A percentile compares a stretch with the other conserved stretches of the same genome.
phyloP scores from a whole-genome alignment of 2,797 vertebrate species.

The Acanthis flammea region DNA sequence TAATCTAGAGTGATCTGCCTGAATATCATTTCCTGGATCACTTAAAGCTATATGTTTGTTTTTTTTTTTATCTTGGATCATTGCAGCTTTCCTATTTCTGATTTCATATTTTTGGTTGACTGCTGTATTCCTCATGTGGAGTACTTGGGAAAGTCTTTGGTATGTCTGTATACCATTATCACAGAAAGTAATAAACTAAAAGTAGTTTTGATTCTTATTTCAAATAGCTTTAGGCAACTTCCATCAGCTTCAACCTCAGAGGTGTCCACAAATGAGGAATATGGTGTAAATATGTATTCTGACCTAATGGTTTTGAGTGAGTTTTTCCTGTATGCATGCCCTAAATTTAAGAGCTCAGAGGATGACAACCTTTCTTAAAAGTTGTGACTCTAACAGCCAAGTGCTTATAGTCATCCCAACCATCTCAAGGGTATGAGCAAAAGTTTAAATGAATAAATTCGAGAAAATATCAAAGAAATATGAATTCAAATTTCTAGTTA shows the following conservation, averaged over 20 bases:
- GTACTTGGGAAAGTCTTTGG: not conserved
- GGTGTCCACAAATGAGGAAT: not conserved
- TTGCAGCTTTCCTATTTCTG: not conserved
- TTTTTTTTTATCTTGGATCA: not conserved
- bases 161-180: not conserved
- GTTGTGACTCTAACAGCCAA: not conserved
- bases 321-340: not conserved
- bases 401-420: not conserved
- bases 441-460: not conserved
- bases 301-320: not conserved
- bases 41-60: accelerated
- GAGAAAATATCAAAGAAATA: not conserved
- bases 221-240: not conserved
- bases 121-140: accelerated
- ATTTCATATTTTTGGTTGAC: not conserved
- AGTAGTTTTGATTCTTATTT: not conserved
- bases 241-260: accelerated
- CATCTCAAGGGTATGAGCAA: not conserved
- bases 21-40: not conserved
- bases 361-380: not conserved
- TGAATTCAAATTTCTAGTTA: not conserved
- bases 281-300: not conserved
- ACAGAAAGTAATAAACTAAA: not conserved
- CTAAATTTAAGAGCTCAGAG: not conserved
- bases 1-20: not conserved